Conservation (phyloP, 2,888 invertebrate species). For the Galerucella nymphaeae region DNA sequence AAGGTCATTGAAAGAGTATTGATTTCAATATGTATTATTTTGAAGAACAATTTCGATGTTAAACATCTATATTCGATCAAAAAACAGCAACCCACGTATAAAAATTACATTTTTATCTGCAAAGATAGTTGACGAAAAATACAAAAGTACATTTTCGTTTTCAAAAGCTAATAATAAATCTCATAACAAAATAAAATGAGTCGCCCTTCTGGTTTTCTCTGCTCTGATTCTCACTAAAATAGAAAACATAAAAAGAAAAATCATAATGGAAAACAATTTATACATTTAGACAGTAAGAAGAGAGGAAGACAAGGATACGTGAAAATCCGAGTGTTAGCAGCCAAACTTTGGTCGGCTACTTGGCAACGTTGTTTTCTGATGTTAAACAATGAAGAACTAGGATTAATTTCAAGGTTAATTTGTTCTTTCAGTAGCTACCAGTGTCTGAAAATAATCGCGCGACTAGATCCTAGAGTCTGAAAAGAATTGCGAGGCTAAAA, state of each 20-base stretch:
- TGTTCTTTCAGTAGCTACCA: no score
- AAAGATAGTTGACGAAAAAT: constrained; percentile 7
- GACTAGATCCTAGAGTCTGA: no score
- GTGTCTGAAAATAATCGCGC: no score
- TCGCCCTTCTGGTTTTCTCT: constrained; percentile 22
- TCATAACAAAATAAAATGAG: constrained; percentile 32
- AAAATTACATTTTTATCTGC: neutral
- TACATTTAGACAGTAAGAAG: neutral
- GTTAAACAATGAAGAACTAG: no score
- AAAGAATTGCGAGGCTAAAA: no score
- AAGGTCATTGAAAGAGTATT: no score
- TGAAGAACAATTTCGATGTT: no score
- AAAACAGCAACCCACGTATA: neutral
- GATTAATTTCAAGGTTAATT: no score
- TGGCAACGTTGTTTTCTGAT: no score
- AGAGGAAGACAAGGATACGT: neutral
- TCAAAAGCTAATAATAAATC: constrained; percentile 31
- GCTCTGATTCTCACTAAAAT: constrained; percentile 13
- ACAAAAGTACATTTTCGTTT: constrained; percentile 30
- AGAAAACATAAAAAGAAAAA: constrained; percentile 17
- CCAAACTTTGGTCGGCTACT: no score
- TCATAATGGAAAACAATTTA: constrained; percentile 6
- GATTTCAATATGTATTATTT: no score
- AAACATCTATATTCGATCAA: neutral
- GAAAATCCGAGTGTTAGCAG: neutral